Conservation (phyloP, 1,140 invertebrate genomes). For the Kradibia gibbosae region DNA sequence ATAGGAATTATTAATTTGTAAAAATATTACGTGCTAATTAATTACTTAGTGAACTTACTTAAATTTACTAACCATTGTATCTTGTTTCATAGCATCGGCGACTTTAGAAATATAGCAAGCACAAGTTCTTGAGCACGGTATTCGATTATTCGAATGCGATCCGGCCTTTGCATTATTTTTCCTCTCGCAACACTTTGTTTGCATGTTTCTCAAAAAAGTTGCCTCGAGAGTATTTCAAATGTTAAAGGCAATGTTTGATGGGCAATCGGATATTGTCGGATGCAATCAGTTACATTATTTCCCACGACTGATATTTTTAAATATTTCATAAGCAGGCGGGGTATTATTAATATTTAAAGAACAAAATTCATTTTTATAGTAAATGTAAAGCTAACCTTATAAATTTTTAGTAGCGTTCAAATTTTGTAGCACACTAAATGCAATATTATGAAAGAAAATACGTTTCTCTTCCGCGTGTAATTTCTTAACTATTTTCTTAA, state of each 20-base stretch:
- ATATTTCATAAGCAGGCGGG: no score
- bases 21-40: neutral
- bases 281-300: no score
- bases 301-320: no score
- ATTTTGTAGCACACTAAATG: neutral
- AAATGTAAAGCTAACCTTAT: neutral
- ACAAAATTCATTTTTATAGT: neutral
- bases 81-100: constrained; percentile 17
- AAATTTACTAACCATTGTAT: constrained; percentile 12
- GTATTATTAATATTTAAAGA: no score
- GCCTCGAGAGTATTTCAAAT: neutral
- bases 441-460: neutral
- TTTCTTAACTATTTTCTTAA: neutral
- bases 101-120: constrained; percentile 23
- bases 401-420: neutral
- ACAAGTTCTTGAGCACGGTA: constrained; percentile 40
- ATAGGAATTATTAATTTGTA: neutral
- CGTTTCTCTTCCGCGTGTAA: neutral
- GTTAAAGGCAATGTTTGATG: no score
- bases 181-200: neutral
- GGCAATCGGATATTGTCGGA: no score
- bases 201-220: constrained; percentile 1
- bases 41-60: neutral
- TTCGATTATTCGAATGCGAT: neutral
- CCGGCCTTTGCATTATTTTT: neutral